These are phyloP conservation scores for Emydura subglobosa DNA, from an alignment of 2,113 vertebrate genomes.

Conservation along the genomic window DNA sequence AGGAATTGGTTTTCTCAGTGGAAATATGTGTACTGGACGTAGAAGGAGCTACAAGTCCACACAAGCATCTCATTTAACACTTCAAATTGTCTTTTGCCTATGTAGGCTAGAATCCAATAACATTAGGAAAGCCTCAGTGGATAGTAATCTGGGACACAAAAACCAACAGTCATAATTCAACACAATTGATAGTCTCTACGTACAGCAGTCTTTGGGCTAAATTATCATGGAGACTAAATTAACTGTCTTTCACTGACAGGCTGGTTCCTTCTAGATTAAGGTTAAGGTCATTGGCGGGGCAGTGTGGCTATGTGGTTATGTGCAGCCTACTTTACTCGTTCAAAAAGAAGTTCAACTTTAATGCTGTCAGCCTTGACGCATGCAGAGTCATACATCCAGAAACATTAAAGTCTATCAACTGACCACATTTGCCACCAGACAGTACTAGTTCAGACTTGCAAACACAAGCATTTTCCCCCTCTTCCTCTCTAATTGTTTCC, in stretches of 20 bases:
- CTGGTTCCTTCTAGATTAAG: constrained; percentile 54
- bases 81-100: constrained; percentile 58
- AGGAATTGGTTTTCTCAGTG: constrained; percentile 54
- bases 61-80: constrained; percentile 53
- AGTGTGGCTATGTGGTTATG: constrained; percentile 9
- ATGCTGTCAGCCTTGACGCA: not conserved
- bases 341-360: constrained; percentile 15
- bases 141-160: constrained; percentile 73
- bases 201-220: constrained; percentile 35
- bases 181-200: constrained; percentile 57
- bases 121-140: constrained; percentile 73
- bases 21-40: constrained; percentile 15
- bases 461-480: not conserved
- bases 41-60: constrained; percentile 47
- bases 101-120: constrained; percentile 59
- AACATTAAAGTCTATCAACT: not conserved
- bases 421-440: not conserved
- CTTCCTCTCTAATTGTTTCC: not conserved
- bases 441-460: not conserved
- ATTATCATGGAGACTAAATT: constrained; percentile 62
- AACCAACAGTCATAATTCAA: constrained; percentile 72
- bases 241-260: constrained; percentile 58
- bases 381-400: constrained; percentile 7
- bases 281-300: constrained; percentile 48
- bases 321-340: not conserved